These are phyloP conservation scores for Manacus vitellinus DNA, from an alignment of 2,113 vertebrate species.

Conservation along the genomic window DNA sequence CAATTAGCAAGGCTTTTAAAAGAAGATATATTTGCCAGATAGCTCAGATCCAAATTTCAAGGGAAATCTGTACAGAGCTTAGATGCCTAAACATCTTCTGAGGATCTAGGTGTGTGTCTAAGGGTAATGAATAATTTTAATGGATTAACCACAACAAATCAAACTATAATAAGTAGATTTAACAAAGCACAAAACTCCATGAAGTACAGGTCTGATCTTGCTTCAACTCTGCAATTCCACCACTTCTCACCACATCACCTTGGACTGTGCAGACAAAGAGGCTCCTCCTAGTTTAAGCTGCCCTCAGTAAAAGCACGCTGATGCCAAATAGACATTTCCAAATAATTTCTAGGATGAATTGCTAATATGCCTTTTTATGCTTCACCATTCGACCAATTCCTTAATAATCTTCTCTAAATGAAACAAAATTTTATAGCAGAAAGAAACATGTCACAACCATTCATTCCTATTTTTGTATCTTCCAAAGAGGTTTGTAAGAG, in stretches of 20 bases:
- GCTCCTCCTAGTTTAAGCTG: constrained; percentile 15
- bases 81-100: background rate
- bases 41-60: constrained; percentile 8
- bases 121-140: constrained; percentile 20
- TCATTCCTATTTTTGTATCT: background rate
- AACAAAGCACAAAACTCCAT: background rate
- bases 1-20: constrained; percentile 58
- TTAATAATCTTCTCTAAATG: constrained; percentile 30
- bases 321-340: constrained; percentile 5
- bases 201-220: constrained; percentile 24
- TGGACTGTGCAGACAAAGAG: constrained; percentile 17
- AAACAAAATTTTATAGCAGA: constrained; percentile 23
- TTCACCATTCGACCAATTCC: background rate
- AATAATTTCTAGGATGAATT: constrained; percentile 13
- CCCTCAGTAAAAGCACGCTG: background rate
- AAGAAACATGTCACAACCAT: constrained; percentile 29
- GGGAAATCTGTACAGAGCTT: background rate
- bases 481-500: constrained; percentile 44
- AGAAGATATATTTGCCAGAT: constrained; percentile 23
- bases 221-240: background rate
- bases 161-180: background rate
- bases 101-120: background rate
- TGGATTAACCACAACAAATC: constrained; percentile 17
- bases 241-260: background rate
- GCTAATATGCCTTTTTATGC: constrained; percentile 15